Percentiles rank a stretch among this genome's conserved stretches.
Evolutionary conservation across 2,888 invertebrate genomes (phyloP).

Genomic region (Drosophila longiperda): DNA sequence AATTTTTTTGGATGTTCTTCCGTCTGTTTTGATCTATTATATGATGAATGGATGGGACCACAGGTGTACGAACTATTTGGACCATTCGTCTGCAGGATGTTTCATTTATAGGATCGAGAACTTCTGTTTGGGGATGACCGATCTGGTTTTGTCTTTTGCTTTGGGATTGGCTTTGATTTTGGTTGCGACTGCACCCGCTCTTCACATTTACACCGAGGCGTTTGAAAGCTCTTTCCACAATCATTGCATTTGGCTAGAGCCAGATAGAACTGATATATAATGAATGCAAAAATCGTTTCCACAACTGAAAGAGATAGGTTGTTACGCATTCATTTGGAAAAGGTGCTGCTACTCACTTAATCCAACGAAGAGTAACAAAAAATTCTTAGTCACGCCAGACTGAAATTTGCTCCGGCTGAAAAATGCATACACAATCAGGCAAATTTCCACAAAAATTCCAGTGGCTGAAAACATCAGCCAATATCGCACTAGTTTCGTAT

Average conservation of each 20-base stretch:
- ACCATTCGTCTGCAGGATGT: slow-evolving; percentile 11
- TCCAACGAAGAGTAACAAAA: slow-evolving; percentile 36
- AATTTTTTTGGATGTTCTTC: neutral
- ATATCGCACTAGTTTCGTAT: slow-evolving; percentile 29
- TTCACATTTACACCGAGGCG: neutral
- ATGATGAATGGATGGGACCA: neutral
- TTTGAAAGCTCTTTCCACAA: neutral
- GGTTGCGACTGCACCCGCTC: neutral
- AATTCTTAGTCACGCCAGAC: slow-evolving; percentile 44
- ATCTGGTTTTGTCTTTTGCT: neutral
- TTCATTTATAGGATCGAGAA: slow-evolving; percentile 9
- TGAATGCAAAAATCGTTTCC: slow-evolving; percentile 55
- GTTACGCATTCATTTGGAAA: neutral
- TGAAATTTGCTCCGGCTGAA: slow-evolving; percentile 38
- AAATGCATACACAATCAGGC: slow-evolving; percentile 55
- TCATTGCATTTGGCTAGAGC: slow-evolving; percentile 12
- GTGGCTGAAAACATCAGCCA: slow-evolving; percentile 61
- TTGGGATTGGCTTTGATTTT: neutral
- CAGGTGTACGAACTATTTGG: slow-evolving; percentile 21
- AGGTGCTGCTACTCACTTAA: slow-evolving; percentile 33
- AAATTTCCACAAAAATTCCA: slow-evolving; percentile 53
- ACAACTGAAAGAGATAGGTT: slow-evolving; percentile 36
- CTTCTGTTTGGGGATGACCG: neutral
- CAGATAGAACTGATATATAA: slow-evolving; percentile 57
- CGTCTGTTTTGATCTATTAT: neutral